Conservation (phyloP, 2,888 invertebrate species). For the Dicyrtoma fusca region DNA sequence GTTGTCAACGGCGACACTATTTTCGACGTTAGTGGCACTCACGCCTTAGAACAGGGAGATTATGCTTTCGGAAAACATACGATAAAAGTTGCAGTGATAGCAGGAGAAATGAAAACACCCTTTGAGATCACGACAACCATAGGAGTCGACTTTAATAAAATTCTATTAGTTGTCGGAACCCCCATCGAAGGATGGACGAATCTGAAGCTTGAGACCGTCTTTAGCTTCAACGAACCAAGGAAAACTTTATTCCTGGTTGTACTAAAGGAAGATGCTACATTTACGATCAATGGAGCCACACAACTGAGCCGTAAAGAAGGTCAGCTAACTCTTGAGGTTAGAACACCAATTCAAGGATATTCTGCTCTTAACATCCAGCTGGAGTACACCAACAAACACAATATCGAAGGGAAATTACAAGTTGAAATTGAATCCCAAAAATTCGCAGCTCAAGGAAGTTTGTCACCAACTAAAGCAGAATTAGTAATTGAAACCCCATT, state of each 20-base stretch:
- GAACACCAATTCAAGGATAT: constrained; percentile 36
- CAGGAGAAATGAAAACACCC: not conserved
- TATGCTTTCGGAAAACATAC: constrained; percentile 47
- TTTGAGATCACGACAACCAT: constrained; percentile 37
- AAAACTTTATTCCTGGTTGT: constrained; percentile 9
- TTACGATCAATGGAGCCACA: constrained; percentile 1
- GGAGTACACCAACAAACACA: not conserved
- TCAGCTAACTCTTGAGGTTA: constrained; percentile 1
- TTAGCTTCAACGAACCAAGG: constrained; percentile 14
- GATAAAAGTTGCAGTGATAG: constrained; percentile 34
- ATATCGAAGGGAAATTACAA: not conserved
- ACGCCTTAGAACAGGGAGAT: constrained; percentile 41
- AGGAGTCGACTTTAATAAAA: constrained; percentile 45
- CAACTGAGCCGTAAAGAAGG: not conserved
- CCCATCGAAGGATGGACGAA: constrained; percentile 49
- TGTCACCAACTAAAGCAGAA: constrained; percentile 37
- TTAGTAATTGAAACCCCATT: constrained; percentile 52
- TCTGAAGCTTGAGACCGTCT: constrained; percentile 37
- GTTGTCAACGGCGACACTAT: constrained; percentile 13
- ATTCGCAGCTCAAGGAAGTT: constrained; percentile 2
- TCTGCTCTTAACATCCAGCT: constrained; percentile 10
- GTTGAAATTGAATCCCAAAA: not conserved
- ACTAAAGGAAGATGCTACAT: constrained; percentile 22
- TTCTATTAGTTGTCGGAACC: constrained; percentile 43
- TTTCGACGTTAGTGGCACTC: constrained; percentile 19